Evolutionary conservation across 1,140 invertebrate genomes (phyloP).

Genomic region (Bombus soroeensis): DNA sequence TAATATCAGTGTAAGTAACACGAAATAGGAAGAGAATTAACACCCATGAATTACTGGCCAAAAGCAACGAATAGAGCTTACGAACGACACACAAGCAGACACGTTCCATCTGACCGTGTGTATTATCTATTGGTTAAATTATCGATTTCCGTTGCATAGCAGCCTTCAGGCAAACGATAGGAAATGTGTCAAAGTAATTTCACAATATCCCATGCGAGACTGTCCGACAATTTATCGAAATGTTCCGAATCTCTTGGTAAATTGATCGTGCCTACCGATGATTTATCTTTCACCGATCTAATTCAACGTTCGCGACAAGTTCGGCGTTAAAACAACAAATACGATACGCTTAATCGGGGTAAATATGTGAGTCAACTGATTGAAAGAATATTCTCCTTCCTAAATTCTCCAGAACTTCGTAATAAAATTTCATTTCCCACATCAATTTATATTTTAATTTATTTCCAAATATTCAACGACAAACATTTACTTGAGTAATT

Average conservation of each 20-base stretch:
- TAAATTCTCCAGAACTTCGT: too few relatives aligned
- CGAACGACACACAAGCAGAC: conserved; percentile 7
- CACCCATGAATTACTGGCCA: conserved; percentile 16
- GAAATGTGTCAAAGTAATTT: conserved; percentile 53
- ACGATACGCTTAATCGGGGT: background rate
- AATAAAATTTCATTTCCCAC: too few relatives aligned
- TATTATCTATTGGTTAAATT: conserved; percentile 49
- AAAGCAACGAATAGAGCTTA: conserved; percentile 28
- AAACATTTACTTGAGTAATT: background rate
- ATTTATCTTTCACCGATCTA: conserved; percentile 42
- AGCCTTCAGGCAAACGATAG: conserved; percentile 28
- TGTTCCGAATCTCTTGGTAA: conserved; percentile 8
- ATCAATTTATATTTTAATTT: background rate
- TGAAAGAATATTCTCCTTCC: too few relatives aligned
- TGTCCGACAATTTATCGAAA: conserved; percentile 50
- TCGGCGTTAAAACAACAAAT: conserved; percentile 5
- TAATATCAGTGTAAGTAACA: too few relatives aligned
- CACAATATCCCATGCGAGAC: conserved; percentile 37
- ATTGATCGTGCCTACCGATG: conserved; percentile 35
- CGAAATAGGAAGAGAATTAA: background rate
- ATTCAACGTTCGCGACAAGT: background rate
- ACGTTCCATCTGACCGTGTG: conserved; percentile 14
- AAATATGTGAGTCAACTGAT: too few relatives aligned
- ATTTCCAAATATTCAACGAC: background rate
- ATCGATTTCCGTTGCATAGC: conserved; percentile 26